Conservation (phyloP, 2,797 vertebrate species). For the Cygnus olor region DNA sequence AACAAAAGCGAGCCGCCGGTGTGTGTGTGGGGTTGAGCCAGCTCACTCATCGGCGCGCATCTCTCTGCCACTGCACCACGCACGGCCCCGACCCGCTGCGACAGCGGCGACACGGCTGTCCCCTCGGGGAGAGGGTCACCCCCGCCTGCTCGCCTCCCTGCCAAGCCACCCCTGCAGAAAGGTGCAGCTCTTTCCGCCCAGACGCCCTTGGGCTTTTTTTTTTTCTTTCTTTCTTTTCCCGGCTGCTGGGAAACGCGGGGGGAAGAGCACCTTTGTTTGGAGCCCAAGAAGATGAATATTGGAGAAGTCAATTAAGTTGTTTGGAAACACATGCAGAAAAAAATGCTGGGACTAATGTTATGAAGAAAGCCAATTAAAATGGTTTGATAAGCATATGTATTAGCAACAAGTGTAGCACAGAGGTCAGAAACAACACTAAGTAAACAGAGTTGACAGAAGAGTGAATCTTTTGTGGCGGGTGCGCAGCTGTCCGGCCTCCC, state of each 20-base stretch:
- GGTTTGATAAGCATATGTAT: conserved; percentile 81
- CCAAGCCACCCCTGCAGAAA: not conserved
- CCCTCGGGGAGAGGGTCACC: not conserved
- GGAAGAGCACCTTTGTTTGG: not conserved
- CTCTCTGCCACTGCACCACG: not conserved
- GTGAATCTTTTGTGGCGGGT: conserved; percentile 87
- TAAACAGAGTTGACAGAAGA: conserved; percentile 89
- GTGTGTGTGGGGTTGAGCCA: too few species aligned
- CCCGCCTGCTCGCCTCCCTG: not conserved
- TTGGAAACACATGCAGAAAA: conserved; percentile 69
- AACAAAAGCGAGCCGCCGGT: not conserved
- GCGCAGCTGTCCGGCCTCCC: conserved; percentile 89
- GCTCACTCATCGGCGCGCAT: not conserved
- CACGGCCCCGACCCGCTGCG: not conserved
- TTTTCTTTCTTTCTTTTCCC: too few species aligned
- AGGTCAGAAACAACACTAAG: conserved; percentile 87
- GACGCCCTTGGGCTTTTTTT: not conserved
- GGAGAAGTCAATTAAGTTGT: conserved; percentile 77
- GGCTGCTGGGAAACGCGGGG: not conserved
- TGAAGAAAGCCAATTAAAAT: conserved; percentile 82
- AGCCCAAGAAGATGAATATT: conserved; percentile 55
- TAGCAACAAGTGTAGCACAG: conserved; percentile 77
- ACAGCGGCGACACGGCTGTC: not conserved
- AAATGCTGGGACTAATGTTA: conserved; percentile 25
- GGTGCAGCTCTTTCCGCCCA: not conserved